phyloP scores from a whole-genome alignment of 2,797 vertebrate genomes.

The Enteromius fasciolatus region DNA sequence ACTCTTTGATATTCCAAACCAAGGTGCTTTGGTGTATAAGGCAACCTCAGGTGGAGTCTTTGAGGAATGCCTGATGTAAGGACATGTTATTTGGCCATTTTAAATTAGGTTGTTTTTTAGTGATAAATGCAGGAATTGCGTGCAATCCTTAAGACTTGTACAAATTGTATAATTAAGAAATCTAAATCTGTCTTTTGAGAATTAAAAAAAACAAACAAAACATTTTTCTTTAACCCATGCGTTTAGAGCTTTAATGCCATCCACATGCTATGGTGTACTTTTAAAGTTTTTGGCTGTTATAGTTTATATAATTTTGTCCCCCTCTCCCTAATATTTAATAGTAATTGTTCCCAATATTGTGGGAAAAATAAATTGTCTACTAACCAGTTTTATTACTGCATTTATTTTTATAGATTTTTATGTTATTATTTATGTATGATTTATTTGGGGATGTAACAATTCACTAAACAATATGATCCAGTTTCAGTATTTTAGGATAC shows the following conservation, averaged over 20 bases:
- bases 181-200: not conserved
- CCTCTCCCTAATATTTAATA: not conserved
- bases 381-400: not conserved
- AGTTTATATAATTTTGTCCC: not conserved
- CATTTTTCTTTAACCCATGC: not conserved
- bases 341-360: too few relatives aligned
- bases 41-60: not conserved
- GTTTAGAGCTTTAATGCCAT: not conserved
- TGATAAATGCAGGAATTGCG: not conserved
- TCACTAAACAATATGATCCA: too few relatives aligned
- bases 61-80: constrained; percentile 4
- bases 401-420: not conserved
- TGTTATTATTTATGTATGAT: not conserved
- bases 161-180: not conserved
- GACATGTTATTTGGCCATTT: not conserved
- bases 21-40: not conserved
- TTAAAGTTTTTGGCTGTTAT: not conserved
- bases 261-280: not conserved
- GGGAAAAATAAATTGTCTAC: too few relatives aligned
- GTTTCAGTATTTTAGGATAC: too few relatives aligned
- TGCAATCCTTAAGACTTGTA: not conserved
- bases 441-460: not conserved
- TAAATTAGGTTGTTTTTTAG: not conserved
- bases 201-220: too few relatives aligned
- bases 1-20: not conserved